Evolutionary conservation across 1,140 invertebrate species (phyloP).

Genomic region (Calycopis cecrops): DNA sequence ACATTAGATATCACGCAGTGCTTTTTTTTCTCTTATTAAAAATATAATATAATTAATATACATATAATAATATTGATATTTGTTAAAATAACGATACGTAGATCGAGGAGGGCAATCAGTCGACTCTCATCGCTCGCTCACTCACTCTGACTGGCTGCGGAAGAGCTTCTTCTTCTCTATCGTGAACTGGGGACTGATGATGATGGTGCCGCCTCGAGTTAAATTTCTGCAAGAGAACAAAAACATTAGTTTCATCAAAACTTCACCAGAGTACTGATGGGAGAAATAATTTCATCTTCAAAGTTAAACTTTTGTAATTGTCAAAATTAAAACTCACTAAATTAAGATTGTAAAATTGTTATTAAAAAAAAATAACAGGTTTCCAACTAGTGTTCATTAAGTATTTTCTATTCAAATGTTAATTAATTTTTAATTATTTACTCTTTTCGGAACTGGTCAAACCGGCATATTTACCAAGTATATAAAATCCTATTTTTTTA

Average conservation of each 20-base stretch:
- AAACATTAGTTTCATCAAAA: neutral
- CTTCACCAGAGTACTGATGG: neutral
- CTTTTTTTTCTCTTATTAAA: conserved; percentile 71
- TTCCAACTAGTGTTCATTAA: too few relatives aligned
- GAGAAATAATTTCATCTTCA: too few relatives aligned
- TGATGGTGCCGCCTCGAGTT: conserved; percentile 86
- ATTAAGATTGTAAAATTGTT: too few relatives aligned
- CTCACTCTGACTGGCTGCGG: conserved; percentile 78
- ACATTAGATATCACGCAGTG: conserved; percentile 73
- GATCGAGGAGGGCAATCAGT: conserved; percentile 67
- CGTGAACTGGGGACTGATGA: conserved; percentile 88
- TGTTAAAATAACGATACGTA: conserved; percentile 72
- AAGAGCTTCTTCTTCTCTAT: conserved; percentile 92
- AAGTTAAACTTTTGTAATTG: too few relatives aligned
- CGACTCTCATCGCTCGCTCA: conserved; percentile 45
- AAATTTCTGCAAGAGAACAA: conserved; percentile 78
- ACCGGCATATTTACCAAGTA: too few relatives aligned
- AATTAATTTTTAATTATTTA: too few relatives aligned
- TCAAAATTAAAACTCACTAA: too few relatives aligned
- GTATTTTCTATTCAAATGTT: too few relatives aligned
- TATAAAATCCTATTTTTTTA: too few relatives aligned
- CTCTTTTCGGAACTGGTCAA: too few relatives aligned
- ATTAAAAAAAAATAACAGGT: too few relatives aligned
- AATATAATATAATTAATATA: conserved; percentile 73
- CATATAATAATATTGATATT: conserved; percentile 73